phyloP scores from a whole-genome alignment of 2,113 vertebrate genomes.

The Aspidoscelis tigris region DNA sequence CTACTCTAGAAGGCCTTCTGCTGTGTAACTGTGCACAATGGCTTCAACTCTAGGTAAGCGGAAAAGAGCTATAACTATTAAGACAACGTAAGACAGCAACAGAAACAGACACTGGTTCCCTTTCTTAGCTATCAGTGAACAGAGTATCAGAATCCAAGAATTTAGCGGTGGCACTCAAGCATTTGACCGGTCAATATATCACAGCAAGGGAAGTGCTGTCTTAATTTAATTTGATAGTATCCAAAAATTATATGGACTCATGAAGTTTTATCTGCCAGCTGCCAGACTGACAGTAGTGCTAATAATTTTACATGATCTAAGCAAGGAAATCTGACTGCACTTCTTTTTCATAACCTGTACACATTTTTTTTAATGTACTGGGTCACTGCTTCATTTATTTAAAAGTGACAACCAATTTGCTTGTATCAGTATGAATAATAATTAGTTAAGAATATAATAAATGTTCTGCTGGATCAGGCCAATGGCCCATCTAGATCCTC shows the following conservation, averaged over 20 bases:
- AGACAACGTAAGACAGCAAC: background rate
- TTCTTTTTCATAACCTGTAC: background rate
- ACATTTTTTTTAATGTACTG: background rate
- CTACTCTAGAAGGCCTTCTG: background rate
- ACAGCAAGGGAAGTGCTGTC: background rate
- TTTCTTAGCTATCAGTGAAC: background rate
- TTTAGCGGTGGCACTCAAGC: background rate
- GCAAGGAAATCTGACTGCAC: background rate
- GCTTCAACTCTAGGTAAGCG: background rate
- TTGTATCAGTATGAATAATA: background rate
- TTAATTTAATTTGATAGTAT: conserved; percentile 6
- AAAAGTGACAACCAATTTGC: background rate
- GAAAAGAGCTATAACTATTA: background rate
- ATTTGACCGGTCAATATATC: background rate
- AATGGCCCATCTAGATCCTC: background rate
- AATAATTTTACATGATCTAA: background rate
- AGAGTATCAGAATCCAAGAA: background rate
- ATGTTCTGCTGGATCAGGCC: background rate
- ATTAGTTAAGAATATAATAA: background rate
- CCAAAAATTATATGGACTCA: background rate
- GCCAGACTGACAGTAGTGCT: background rate
- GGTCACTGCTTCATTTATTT: background rate
- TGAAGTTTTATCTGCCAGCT: background rate
- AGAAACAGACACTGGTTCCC: background rate
- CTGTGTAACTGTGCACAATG: background rate